A percentile compares a stretch with the other conserved stretches of the same genome.
phyloP scores from a whole-genome alignment of 2,113 vertebrate species.

The Plecturocebus donacophilus region DNA sequence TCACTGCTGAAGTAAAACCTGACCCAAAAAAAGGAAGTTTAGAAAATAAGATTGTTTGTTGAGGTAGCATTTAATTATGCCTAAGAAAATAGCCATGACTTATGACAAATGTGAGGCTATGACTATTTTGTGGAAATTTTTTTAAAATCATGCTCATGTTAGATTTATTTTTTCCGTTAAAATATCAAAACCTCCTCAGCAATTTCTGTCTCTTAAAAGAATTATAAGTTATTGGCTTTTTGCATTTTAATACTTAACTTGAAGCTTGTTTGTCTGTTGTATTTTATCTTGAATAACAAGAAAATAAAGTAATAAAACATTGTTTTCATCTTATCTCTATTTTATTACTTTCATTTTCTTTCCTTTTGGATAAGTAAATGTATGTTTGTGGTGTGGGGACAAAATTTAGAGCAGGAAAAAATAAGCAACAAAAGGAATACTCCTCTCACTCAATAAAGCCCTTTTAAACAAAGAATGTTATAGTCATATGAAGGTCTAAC shows the following conservation, averaged over 20 bases:
- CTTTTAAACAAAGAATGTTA: not conserved
- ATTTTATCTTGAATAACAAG: conserved; percentile 58
- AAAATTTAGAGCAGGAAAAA: conserved; percentile 8
- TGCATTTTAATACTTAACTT: conserved; percentile 62
- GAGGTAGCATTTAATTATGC: conserved; percentile 44
- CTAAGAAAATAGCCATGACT: conserved; percentile 35
- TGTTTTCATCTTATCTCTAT: conserved; percentile 27
- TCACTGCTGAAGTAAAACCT: not conserved
- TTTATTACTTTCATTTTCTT: conserved; percentile 47
- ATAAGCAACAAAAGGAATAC: not conserved
- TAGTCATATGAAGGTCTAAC: not conserved
- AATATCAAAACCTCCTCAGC: conserved; percentile 46
- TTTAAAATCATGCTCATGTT: conserved; percentile 46
- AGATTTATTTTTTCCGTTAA: conserved; percentile 71
- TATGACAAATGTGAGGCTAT: not conserved
- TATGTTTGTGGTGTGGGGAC: not conserved
- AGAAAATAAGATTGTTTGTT: conserved; percentile 15
- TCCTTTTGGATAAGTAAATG: conserved; percentile 26
- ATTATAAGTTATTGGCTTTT: conserved; percentile 53
- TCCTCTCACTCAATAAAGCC: not conserved
- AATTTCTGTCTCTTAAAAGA: conserved; percentile 50
- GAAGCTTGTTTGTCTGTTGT: conserved; percentile 52
- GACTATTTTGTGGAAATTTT: conserved; percentile 32
- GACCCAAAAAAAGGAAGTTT: not conserved
- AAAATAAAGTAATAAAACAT: conserved; percentile 61